Evolutionary conservation across 2,888 invertebrate genomes (phyloP).

Genomic region (Meteorus cinctellus): DNA sequence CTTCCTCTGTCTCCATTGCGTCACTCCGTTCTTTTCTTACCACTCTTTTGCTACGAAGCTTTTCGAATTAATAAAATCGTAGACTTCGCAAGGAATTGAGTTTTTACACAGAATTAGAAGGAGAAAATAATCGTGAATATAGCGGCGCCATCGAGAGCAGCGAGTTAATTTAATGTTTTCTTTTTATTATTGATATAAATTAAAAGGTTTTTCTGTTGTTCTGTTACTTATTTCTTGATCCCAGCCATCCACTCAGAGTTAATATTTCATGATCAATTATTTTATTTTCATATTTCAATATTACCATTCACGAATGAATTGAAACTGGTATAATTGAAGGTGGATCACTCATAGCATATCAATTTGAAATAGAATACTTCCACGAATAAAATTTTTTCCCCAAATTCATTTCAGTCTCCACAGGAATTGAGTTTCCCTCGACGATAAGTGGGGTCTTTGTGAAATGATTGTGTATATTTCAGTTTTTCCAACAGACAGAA

Average conservation of each 20-base stretch:
- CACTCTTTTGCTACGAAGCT: slow-evolving; percentile 7
- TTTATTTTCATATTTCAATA: slow-evolving; percentile 14
- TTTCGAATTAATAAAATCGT: slow-evolving; percentile 42
- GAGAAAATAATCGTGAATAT: slow-evolving; percentile 29
- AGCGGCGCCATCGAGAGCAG: slow-evolving; percentile 17
- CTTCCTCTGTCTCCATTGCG: slow-evolving; percentile 12
- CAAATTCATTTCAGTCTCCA: no score
- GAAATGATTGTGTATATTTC: no score
- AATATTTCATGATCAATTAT: slow-evolving; percentile 18
- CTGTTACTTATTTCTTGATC: no score
- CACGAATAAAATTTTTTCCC: no score
- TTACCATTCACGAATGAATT: not conserved
- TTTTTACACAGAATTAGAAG: slow-evolving; percentile 43
- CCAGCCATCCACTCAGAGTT: no score
- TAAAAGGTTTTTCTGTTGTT: not conserved
- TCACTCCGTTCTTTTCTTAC: not conserved
- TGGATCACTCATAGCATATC: no score
- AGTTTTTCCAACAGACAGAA: no score
- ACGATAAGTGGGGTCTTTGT: no score
- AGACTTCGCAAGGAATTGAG: slow-evolving; percentile 39
- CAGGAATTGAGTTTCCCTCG: no score
- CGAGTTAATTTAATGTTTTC: slow-evolving; percentile 39
- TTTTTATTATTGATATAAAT: slow-evolving; percentile 15
- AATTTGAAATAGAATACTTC: no score
- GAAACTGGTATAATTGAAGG: no score